Conservation (phyloP, 2,113 vertebrate genomes). For the Caranx melampygus region DNA sequence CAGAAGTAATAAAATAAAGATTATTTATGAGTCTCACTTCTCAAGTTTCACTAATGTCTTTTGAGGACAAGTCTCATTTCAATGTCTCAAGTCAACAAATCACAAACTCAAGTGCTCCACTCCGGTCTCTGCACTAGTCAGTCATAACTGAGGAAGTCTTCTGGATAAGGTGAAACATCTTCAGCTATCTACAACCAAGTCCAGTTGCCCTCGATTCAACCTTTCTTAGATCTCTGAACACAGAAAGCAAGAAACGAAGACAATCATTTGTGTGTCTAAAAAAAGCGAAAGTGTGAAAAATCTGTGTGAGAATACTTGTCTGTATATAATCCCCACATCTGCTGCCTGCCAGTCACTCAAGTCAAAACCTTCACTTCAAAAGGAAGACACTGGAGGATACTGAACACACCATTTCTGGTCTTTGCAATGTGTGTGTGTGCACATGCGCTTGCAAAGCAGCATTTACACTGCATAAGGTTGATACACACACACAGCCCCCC, state of each 20-base stretch:
- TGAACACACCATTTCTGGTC: conserved; percentile 48
- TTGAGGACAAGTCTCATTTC: too few species aligned
- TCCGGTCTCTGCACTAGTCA: too few species aligned
- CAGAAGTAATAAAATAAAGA: too few species aligned
- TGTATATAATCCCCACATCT: conserved; percentile 55
- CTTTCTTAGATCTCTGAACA: background rate
- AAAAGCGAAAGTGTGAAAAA: background rate
- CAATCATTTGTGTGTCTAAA: background rate
- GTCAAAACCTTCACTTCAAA: conserved; percentile 67
- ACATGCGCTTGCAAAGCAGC: background rate
- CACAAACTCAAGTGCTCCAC: too few species aligned
- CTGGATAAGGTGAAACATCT: too few species aligned
- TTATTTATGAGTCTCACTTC: too few species aligned
- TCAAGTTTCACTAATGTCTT: too few species aligned
- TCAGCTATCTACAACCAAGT: too few species aligned
- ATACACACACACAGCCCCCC: background rate
- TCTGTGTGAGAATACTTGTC: background rate
- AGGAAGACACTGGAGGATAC: conserved; percentile 31
- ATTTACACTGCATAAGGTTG: background rate
- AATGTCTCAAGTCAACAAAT: too few species aligned
- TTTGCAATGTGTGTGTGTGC: background rate
- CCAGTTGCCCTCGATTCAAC: too few species aligned
- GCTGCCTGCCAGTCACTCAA: conserved; percentile 52
- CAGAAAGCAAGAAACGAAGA: background rate
- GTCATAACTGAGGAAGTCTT: too few species aligned